Evolutionary conservation across 2,888 invertebrate species (phyloP).

Genomic region (Melanostoma scalare): DNA sequence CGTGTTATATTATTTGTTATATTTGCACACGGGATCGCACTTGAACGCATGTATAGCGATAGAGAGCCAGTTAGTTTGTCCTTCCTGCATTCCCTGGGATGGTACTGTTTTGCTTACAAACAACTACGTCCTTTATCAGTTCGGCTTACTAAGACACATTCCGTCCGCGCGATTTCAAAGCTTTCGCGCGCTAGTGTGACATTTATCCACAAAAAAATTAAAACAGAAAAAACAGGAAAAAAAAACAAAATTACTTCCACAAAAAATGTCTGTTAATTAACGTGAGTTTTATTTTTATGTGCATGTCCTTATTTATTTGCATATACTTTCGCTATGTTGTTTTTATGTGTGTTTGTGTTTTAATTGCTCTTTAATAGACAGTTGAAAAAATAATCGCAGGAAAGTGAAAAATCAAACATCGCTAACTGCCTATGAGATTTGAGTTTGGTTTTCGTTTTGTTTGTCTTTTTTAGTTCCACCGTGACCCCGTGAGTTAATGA

Average conservation of each 20-base stretch:
- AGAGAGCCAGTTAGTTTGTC: constrained; percentile 57
- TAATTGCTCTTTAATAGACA: constrained; percentile 64
- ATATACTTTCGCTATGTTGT: constrained; percentile 50
- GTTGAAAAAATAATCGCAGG: constrained; percentile 43
- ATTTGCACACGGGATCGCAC: constrained; percentile 64
- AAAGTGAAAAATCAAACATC: constrained; percentile 57
- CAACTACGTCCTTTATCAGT: constrained; percentile 27
- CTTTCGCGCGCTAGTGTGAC: background rate
- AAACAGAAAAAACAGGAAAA: constrained; percentile 6
- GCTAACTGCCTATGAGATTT: constrained; percentile 10
- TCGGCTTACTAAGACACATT: constrained; percentile 4
- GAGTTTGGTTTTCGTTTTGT: background rate
- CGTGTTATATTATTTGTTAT: constrained; percentile 72
- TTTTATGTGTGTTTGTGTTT: constrained; percentile 58
- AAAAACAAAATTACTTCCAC: constrained; percentile 2
- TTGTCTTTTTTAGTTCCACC: background rate
- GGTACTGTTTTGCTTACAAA: background rate
- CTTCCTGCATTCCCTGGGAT: constrained; percentile 49
- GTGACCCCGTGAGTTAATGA: constrained; percentile 48
- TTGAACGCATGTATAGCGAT: constrained; percentile 58
- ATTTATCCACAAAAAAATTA: constrained; percentile 8
- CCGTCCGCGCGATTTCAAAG: background rate
- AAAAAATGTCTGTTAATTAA: constrained; percentile 58
- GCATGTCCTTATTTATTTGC: constrained; percentile 33
- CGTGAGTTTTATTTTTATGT: constrained; percentile 53